phyloP scores from a whole-genome alignment of 2,888 invertebrate species.

The Eupithecia tripunctaria region DNA sequence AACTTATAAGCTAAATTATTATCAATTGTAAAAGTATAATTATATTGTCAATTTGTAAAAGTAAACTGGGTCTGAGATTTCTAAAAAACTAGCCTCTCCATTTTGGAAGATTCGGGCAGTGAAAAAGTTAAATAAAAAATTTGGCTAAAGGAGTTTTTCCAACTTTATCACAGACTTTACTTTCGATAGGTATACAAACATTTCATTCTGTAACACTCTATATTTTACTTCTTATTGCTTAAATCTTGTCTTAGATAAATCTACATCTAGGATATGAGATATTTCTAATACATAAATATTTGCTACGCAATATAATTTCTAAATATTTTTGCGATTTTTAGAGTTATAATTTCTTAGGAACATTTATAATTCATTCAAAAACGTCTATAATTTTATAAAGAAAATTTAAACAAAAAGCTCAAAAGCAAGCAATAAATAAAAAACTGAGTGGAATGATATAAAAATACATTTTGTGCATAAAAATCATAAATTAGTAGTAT shows the following conservation, averaged over 20 bases:
- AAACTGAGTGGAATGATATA: slow-evolving; percentile 30
- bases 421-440: slow-evolving; percentile 15
- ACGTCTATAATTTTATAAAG: background rate
- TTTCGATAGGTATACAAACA: slow-evolving; percentile 30
- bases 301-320: slow-evolving; percentile 28
- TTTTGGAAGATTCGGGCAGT: slow-evolving; percentile 43
- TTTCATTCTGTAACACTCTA: slow-evolving; percentile 27
- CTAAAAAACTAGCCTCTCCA: slow-evolving; percentile 32
- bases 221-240: slow-evolving; percentile 7
- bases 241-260: background rate
- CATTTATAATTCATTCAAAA: slow-evolving; percentile 12
- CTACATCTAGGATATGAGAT: slow-evolving; percentile 21
- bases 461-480: slow-evolving; percentile 31
- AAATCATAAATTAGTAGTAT: slow-evolving; percentile 9
- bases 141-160: slow-evolving; percentile 51
- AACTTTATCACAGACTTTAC: slow-evolving; percentile 42
- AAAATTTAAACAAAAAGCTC: background rate
- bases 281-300: slow-evolving; percentile 20
- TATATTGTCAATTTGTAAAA: slow-evolving; percentile 32
- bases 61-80: slow-evolving; percentile 37
- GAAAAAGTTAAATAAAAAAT: slow-evolving; percentile 44
- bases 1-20: slow-evolving; percentile 48
- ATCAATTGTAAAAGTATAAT: slow-evolving; percentile 25
- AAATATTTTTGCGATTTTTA: background rate
- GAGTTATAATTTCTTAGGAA: slow-evolving; percentile 18